phyloP scores from a whole-genome alignment of 1,140 invertebrate species.

The Caenorhabditis latens region DNA sequence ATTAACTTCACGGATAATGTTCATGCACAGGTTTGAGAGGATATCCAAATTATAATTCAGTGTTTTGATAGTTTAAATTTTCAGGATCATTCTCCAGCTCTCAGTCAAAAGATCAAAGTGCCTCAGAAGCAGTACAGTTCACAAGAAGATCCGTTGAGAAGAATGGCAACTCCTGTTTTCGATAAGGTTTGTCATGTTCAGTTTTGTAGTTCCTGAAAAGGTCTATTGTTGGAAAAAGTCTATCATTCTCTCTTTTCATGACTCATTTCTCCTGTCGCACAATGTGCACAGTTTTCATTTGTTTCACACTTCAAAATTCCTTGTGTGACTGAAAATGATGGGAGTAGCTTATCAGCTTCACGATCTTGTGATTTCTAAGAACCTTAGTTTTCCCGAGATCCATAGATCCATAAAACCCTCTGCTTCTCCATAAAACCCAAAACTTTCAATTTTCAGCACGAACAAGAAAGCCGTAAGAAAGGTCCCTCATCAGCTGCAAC shows the following conservation, averaged over 20 bases:
- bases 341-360: too few species aligned
- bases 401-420: too few species aligned
- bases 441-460: constrained; percentile 49
- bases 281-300: too few species aligned
- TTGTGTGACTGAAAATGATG: too few species aligned
- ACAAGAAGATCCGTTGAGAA: constrained; percentile 60
- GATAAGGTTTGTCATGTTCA: constrained; percentile 55
- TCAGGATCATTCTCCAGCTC: constrained; percentile 66
- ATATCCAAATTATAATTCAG: neutral
- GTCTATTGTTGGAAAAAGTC: constrained; percentile 23
- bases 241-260: neutral
- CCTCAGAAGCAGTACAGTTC: constrained; percentile 63
- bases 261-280: too few species aligned
- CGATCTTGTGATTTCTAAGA: too few species aligned
- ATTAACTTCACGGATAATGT: constrained; percentile 3
- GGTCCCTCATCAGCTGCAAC: constrained; percentile 64
- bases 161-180: constrained; percentile 65
- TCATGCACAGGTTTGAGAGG: neutral
- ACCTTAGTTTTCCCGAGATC: too few species aligned
- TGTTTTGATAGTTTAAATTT: neutral
- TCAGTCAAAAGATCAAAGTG: constrained; percentile 63
- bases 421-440: neutral
- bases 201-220: neutral
- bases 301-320: too few species aligned
- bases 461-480: constrained; percentile 57